A percentile compares a stretch with the other conserved stretches of the same genome.
These are phyloP conservation scores for Hyposoter didymator DNA, from an alignment of 2,888 invertebrate genomes.

Conservation along the genomic window DNA sequence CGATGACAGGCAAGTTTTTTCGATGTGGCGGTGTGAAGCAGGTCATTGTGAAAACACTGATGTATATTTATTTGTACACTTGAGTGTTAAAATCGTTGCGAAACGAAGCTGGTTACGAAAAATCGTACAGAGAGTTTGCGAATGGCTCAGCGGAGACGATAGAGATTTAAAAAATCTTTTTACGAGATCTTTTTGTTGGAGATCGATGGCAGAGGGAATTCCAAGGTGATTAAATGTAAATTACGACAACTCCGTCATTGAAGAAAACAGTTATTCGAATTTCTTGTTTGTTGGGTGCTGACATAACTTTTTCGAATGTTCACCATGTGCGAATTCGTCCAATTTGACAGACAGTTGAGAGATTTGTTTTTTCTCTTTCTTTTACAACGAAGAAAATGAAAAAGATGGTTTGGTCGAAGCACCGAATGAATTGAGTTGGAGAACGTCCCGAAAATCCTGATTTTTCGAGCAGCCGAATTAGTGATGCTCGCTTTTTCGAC, in stretches of 20 bases:
- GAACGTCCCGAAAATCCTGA: neutral
- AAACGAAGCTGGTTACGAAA: neutral
- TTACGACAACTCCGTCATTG: slow-evolving; percentile 88
- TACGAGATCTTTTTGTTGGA: neutral
- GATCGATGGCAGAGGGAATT: neutral
- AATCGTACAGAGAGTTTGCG: neutral
- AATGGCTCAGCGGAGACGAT: neutral
- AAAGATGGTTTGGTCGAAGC: neutral
- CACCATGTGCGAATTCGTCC: neutral
- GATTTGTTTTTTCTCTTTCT: neutral
- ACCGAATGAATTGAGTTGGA: neutral
- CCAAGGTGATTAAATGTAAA: slow-evolving; percentile 85
- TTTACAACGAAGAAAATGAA: too few species aligned
- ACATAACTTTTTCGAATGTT: slow-evolving; percentile 85
- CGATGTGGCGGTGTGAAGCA: slow-evolving; percentile 78
- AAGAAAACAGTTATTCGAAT: slow-evolving; percentile 90
- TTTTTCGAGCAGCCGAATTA: neutral
- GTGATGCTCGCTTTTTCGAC: neutral
- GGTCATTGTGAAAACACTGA: slow-evolving; percentile 76
- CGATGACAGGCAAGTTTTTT: slow-evolving; percentile 71
- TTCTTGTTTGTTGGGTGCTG: slow-evolving; percentile 87
- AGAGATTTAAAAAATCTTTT: neutral
- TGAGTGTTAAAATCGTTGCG: neutral
- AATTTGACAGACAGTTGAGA: neutral
- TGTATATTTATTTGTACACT: neutral